These are phyloP conservation scores for Rambutsinella grinnellia DNA, from an alignment of 2,888 invertebrate species.

Conservation along the genomic window DNA sequence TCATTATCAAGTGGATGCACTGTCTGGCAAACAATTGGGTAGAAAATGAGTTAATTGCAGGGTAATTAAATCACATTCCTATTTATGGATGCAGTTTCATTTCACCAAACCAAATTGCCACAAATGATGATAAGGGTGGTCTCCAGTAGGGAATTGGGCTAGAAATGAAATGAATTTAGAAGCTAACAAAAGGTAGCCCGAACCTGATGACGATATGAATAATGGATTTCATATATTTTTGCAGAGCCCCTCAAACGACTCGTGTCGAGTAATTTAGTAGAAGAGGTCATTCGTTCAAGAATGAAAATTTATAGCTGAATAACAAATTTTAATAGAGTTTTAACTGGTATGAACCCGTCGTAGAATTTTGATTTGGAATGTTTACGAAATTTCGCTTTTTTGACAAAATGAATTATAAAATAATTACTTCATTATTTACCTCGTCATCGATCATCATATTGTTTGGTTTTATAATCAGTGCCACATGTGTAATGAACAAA, in stretches of 20 bases:
- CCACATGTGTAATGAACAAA: constrained; percentile 9
- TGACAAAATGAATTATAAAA: constrained; percentile 1
- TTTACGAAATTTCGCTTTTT: neutral
- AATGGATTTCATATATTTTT: neutral
- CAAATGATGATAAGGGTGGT: neutral
- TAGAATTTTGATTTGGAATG: neutral
- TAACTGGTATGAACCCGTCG: neutral
- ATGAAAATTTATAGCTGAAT: neutral
- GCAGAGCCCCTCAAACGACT: neutral
- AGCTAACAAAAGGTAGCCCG: too few species aligned
- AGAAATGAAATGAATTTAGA: too few species aligned
- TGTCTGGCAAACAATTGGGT: too few species aligned
- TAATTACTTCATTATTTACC: neutral
- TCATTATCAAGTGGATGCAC: too few species aligned
- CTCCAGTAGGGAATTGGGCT: too few species aligned
- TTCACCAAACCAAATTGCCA: neutral
- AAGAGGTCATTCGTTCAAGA: neutral
- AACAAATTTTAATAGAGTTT: neutral
- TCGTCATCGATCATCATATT: neutral
- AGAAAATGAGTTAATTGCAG: constrained; percentile 28
- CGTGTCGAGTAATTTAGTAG: neutral
- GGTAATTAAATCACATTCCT: constrained; percentile 21
- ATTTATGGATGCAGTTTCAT: neutral
- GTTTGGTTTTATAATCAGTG: neutral
- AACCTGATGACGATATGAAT: too few species aligned